Evolutionary conservation across 2,113 vertebrate species (phyloP).

Genomic region (Phycodurus eques): DNA sequence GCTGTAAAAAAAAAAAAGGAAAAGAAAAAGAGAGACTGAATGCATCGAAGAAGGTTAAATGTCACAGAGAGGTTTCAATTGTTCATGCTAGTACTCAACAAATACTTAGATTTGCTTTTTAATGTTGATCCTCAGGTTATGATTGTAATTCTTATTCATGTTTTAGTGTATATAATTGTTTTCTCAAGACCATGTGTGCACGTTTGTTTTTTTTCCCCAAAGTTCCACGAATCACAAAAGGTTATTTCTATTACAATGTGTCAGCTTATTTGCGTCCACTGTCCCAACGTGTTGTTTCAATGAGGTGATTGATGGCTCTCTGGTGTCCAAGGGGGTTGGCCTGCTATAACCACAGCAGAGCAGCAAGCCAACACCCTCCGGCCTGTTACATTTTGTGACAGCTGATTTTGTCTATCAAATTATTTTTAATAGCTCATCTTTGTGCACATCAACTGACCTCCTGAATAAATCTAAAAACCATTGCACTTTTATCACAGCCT

Average conservation of each 20-base stretch:
- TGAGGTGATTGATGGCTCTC: slow-evolving; percentile 48
- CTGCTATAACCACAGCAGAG: slow-evolving; percentile 26
- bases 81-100: background rate
- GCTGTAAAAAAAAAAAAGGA: background rate
- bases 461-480: background rate
- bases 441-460: background rate
- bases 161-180: slow-evolving; percentile 5
- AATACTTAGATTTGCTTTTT: background rate
- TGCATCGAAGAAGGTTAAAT: slow-evolving; percentile 64
- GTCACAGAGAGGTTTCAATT: slow-evolving; percentile 14
- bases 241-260: slow-evolving; percentile 36
- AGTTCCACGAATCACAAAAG: slow-evolving; percentile 42
- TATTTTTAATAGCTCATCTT: background rate
- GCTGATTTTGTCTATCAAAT: slow-evolving; percentile 1
- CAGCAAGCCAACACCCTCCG: slow-evolving; percentile 19
- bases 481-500: background rate
- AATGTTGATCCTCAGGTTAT: slow-evolving; percentile 37
- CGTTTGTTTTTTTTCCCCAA: slow-evolving; percentile 27
- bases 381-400: slow-evolving; percentile 1
- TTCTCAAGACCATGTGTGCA: background rate
- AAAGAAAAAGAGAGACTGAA: slow-evolving; percentile 46
- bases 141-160: slow-evolving; percentile 29
- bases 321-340: slow-evolving; percentile 31
- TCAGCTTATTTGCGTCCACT: slow-evolving; percentile 46
- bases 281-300: slow-evolving; percentile 54